Conservation (phyloP, 2,113 vertebrate genomes). For the Otolemur garnettii region DNA sequence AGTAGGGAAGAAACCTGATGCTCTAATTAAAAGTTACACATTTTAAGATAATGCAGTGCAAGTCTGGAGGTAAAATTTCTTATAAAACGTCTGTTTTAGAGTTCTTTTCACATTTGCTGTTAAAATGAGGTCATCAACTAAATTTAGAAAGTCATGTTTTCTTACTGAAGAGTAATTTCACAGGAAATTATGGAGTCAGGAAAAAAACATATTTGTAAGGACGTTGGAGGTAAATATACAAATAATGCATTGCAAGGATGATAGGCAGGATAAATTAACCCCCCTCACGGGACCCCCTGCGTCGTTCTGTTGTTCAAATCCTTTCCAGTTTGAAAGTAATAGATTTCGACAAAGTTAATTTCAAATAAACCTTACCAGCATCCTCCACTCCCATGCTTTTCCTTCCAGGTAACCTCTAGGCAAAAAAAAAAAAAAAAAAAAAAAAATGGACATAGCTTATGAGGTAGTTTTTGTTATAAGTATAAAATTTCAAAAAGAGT, state of each 20-base stretch:
- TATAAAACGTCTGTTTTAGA: not conserved
- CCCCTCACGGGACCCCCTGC: accelerated
- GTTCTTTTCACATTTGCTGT: constrained; percentile 25
- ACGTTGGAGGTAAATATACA: not conserved
- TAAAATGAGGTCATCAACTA: constrained; percentile 9
- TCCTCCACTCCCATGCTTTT: not conserved
- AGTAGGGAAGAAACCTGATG: not conserved
- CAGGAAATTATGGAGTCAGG: not conserved
- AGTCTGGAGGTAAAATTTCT: not conserved
- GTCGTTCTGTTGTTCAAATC: not conserved
- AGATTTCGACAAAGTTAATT: constrained; percentile 79
- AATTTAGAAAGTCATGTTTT: constrained; percentile 48
- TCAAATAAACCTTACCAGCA: constrained; percentile 44
- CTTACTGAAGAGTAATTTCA: constrained; percentile 57
- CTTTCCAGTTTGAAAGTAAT: not conserved
- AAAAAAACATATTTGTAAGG: constrained; percentile 1
- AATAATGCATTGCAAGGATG: not conserved
- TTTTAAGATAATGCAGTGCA: not conserved
- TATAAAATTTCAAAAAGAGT: constrained; percentile 70
- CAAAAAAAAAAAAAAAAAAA: constrained; percentile 25
- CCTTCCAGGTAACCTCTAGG: not conserved
- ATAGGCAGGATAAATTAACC: not conserved
- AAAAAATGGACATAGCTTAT: not conserved
- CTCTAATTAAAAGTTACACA: not conserved
- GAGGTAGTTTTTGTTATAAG: not conserved